phyloP scores from a whole-genome alignment of 2,113 vertebrate species.

The Rana temporaria region DNA sequence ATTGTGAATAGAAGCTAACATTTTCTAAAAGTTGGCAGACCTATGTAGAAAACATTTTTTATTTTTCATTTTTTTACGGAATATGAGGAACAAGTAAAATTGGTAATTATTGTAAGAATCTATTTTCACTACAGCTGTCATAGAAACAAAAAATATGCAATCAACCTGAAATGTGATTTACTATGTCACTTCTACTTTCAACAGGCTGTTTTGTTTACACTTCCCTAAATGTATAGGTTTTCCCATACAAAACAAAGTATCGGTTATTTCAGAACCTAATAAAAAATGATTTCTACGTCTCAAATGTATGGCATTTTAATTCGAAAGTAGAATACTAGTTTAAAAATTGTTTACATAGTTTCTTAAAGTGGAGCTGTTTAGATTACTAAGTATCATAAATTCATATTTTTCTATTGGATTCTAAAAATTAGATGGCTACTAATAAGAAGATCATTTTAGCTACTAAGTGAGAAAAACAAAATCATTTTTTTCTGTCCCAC shows the following conservation, averaged over 20 bases:
- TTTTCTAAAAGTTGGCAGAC: not conserved
- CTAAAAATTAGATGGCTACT: no score
- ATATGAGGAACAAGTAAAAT: not conserved
- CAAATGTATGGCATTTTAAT: no score
- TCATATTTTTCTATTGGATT: no score
- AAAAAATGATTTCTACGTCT: no score
- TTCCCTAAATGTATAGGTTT: not conserved
- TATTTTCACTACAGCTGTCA: conserved; percentile 34
- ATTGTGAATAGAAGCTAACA: no score
- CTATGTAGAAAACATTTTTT: not conserved
- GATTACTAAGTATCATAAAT: no score
- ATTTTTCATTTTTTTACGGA: not conserved
- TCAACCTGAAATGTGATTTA: conserved; percentile 21
- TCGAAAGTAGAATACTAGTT: no score
- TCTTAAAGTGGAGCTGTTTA: no score
- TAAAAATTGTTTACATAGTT: no score
- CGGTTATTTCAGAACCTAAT: not conserved
- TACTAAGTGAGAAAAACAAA: no score
- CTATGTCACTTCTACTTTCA: conserved; percentile 14
- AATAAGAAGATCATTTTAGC: no score
- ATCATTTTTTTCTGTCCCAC: no score
- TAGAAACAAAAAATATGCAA: conserved; percentile 46
- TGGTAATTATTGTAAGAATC: conserved; percentile 30
- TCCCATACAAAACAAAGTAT: not conserved
- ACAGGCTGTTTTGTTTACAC: conserved; percentile 1